Base-by-base conservation (phyloP, 1,140 invertebrate genomes). In the Drosophila parabipectinata region DNA sequence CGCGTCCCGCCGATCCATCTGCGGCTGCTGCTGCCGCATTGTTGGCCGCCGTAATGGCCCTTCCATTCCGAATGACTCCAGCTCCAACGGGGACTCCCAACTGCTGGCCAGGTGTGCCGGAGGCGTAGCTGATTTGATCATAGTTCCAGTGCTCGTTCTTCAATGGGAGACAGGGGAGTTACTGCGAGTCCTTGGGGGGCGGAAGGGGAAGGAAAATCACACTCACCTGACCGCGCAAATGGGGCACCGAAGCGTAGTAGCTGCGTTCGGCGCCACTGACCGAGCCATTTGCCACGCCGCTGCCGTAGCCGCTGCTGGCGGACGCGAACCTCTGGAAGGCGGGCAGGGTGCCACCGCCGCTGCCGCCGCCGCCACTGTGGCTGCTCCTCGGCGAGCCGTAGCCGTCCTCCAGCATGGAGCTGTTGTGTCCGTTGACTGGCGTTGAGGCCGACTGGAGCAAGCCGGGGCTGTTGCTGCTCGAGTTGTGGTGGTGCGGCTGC, bases 161-260 rank as follows among this genome's bases (percentile, higher is more conserved):
- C 5, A 76, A 51, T 18, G 12, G 50, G 32, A 28, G n/a, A 32
- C 30, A 51, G 39, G 52, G 54, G 41, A 18, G 61, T 39, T 18
- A 52, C 24, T 32, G 15, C 10, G 18, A 41, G 39, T 61, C 48
- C 59, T 59, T 51, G 3, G 4, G 4, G 12, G 3, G 15, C 21
- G 7, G 0, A n/a, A 2, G 0, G 4, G 10, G 39, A 21, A 10
- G 34, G 15, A 30, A 18, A 34, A 14, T 9, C n/a, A 37, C 32
- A 79, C 88, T 91, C 74, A 91, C 90, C 62, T 88, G 90, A 72
- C 62, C 53, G 61, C 90, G 77, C 59, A 91, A 91, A 89, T 91
- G 91, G 64, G 50, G 41, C 67, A 91, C 57, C 53, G 89, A 81
- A 78, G 88, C 84, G 59, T 91, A 91, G 41, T 77, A 75, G 63